Conservation (phyloP, 1,140 invertebrate species). For the Drosophila nigrodunni region DNA sequence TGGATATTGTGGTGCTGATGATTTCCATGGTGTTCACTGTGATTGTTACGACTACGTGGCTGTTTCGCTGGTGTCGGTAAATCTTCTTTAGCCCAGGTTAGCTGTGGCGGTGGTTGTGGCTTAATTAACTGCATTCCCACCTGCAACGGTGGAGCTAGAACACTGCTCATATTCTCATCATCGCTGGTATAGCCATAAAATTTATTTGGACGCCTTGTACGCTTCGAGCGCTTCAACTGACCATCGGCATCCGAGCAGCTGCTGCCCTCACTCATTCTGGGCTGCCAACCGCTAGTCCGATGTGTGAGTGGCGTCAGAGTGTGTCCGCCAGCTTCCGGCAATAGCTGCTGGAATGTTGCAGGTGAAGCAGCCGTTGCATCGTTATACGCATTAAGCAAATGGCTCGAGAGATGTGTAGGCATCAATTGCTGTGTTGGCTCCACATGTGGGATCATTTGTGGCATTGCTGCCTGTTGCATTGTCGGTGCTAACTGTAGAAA, state of each 20-base stretch:
- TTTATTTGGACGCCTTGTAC: slow-evolving; percentile 91
- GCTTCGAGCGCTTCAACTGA: slow-evolving; percentile 88
- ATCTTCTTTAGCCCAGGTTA: slow-evolving; percentile 89
- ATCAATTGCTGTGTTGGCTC: not conserved
- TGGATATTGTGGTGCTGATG: slow-evolving; percentile 36
- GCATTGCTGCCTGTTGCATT: not conserved
- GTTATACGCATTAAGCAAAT: not conserved
- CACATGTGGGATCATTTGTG: not conserved
- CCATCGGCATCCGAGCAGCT: slow-evolving; percentile 86
- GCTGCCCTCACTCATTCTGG: slow-evolving; percentile 76
- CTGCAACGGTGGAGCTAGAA: slow-evolving; percentile 65
- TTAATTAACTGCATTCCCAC: slow-evolving; percentile 86
- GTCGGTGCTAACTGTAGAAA: not conserved
- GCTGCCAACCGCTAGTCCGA: slow-evolving; percentile 35
- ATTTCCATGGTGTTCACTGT: slow-evolving; percentile 48
- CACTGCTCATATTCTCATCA: slow-evolving; percentile 86
- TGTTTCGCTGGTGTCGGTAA: slow-evolving; percentile 84
- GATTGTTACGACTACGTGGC: slow-evolving; percentile 57
- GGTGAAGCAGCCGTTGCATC: slow-evolving; percentile 10
- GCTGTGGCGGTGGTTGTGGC: slow-evolving; percentile 86
- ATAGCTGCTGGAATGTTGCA: slow-evolving; percentile 1
- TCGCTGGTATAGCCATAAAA: slow-evolving; percentile 94
- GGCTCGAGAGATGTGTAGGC: not conserved
- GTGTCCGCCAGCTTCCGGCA: not conserved
- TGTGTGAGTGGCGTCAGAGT: slow-evolving; percentile 59